Evolutionary conservation across 2,113 vertebrate genomes (phyloP).

Genomic region (Tinamus guttatus): DNA sequence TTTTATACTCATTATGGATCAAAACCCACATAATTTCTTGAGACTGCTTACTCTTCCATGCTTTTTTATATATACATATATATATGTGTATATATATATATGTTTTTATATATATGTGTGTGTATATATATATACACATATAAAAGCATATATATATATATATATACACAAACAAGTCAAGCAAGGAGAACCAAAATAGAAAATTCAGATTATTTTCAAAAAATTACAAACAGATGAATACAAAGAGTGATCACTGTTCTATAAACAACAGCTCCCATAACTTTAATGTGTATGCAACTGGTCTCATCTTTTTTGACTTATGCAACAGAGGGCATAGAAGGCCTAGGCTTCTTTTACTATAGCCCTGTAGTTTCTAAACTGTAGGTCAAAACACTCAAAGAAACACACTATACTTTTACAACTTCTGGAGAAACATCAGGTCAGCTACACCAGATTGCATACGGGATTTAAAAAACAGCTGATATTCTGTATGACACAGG

Average conservation of each 20-base stretch:
- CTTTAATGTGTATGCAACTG: neutral
- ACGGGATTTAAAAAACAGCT: neutral
- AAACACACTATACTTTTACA: neutral
- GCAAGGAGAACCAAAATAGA: neutral
- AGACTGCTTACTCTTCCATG: constrained; percentile 43
- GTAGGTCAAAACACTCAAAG: neutral
- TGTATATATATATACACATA: too few species aligned
- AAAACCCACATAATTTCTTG: neutral
- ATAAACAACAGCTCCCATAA: neutral
- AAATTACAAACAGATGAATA: neutral
- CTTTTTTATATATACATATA: neutral
- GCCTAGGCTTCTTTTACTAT: neutral
- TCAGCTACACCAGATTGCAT: neutral
- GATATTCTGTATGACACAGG: neutral
- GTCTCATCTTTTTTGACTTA: neutral
- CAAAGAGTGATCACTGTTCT: neutral
- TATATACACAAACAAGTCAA: neutral
- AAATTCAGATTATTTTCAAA: neutral
- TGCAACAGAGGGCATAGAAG: accelerated
- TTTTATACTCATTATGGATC: neutral
- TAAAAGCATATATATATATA: accelerated
- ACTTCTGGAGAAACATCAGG: neutral
- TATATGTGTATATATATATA: too few species aligned
- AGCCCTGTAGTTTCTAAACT: neutral
- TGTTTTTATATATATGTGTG: too few species aligned